Evolutionary conservation across 1,140 invertebrate species (phyloP), one percentile per base, ranked within the genome.

Genomic region (Drosophila bocki): DNA sequence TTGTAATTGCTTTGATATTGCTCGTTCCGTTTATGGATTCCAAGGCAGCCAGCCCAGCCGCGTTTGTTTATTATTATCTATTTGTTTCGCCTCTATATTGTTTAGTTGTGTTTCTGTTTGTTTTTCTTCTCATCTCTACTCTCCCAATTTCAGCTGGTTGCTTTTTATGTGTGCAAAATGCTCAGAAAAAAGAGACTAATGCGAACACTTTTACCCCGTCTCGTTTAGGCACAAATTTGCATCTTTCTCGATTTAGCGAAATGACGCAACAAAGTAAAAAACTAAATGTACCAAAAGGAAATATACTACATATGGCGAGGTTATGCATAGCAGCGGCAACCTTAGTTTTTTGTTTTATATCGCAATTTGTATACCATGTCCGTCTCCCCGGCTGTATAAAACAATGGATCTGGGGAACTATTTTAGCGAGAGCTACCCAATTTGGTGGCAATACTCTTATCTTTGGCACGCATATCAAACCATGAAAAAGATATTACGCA

Each of bases 221-320:
- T 37, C 39, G 32, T 26, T 17, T 15, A 35, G 68, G 39, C 56
- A 61, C 47, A 26, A 72, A 74, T 74, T 74, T 72, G 67, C 70
- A 74, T 74, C 56, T 72, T 53, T 74, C 70, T 74, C 39, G 17
- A 74, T 74, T 74, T 74, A 74, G 68, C 56, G 1, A 74, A 61
- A 61, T 74, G 67, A 74, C 70, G 70, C 57, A 72, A 74, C 54
- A 44, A 45, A 32, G 29, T 53, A 33, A 29, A 37, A 53, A 67
- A 19, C 12, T 17, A 9, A 69, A 19, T 17, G 32, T 63, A 70
- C 29, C 37, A 70, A 58, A 39, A 53, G 32, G 7, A 5, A 39
- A 59, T 51, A 72, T 71, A 17, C 70, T 74, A 61, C 67, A 74
- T 61, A 61, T 74, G 70, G 70, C 56, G 51, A 70, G 68, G 62